A percentile compares a stretch with the other conserved stretches of the same genome.
Evolutionary conservation across 2,797 vertebrate genomes (phyloP).

Genomic region (Mormyrops boulengeri): DNA sequence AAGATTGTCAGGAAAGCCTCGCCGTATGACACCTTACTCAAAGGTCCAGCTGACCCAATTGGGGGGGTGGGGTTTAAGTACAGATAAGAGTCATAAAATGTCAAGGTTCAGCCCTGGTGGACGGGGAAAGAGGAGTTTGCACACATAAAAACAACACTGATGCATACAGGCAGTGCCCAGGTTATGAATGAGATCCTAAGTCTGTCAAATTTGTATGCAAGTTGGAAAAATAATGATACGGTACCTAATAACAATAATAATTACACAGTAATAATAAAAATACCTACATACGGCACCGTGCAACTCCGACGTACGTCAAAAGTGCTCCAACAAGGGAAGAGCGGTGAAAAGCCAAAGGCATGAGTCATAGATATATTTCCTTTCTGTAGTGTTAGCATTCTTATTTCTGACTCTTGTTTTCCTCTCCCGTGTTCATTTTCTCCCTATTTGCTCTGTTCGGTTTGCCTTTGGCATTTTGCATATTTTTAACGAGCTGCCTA

Average conservation of each 20-base stretch:
- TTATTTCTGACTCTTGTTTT: not conserved
- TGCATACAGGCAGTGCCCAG: not conserved
- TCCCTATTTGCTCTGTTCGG: not conserved
- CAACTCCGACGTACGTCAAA: not conserved
- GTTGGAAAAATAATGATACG: not conserved
- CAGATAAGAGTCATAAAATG: not conserved
- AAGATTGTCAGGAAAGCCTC: not conserved
- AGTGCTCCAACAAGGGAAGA: not conserved
- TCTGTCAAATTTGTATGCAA: not conserved
- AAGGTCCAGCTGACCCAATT: not conserved
- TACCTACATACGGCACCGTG: not conserved
- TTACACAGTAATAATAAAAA: not conserved
- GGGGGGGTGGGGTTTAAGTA: not conserved
- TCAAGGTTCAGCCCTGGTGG: not conserved
- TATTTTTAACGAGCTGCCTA: not conserved
- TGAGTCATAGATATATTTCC: not conserved
- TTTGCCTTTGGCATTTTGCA: not conserved
- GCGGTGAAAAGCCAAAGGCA: not conserved
- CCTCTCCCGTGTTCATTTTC: not conserved
- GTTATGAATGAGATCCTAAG: not conserved
- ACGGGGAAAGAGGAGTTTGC: not conserved
- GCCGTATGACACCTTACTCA: not conserved
- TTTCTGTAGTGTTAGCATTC: not conserved
- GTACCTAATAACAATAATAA: not conserved
- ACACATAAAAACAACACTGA: not conserved